Percentiles rank a stretch among this genome's conserved stretches.
Evolutionary conservation across 2,113 vertebrate genomes (phyloP).

Genomic region (Sarotherodon lohbergeri): DNA sequence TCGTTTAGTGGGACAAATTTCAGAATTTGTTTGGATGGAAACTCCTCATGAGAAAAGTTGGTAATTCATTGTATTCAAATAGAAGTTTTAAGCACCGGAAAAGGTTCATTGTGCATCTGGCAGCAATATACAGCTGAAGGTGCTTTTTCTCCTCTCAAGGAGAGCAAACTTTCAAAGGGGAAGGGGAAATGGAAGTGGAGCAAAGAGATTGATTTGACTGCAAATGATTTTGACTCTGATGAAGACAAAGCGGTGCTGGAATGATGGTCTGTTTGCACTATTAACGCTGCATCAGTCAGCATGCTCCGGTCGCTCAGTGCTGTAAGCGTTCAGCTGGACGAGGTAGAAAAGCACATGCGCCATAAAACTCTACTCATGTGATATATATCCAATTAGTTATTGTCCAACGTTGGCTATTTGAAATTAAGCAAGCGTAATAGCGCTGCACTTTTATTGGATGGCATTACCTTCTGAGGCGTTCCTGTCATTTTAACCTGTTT

Average conservation of each 20-base stretch:
- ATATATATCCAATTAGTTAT: not conserved
- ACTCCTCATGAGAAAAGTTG: not conserved
- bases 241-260: not conserved
- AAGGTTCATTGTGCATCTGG: not conserved
- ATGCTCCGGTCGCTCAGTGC: not conserved
- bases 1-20: not conserved
- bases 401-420: not conserved
- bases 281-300: not conserved
- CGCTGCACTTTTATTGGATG: not conserved
- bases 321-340: not conserved
- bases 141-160: not conserved
- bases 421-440: not conserved
- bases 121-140: not conserved
- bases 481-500: not conserved
- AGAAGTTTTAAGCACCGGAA: not conserved
- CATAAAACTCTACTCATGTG: not conserved
- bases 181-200: not conserved
- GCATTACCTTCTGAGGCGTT: not conserved
- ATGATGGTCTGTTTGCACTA: not conserved
- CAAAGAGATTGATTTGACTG: not conserved
- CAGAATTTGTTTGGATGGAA: not conserved
- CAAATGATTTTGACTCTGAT: slow-evolving; percentile 7
- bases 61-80: not conserved
- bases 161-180: not conserved
- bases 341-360: not conserved